These are phyloP conservation scores for Spizella passerina DNA, from an alignment of 2,797 vertebrate genomes.

Conservation along the genomic window DNA sequence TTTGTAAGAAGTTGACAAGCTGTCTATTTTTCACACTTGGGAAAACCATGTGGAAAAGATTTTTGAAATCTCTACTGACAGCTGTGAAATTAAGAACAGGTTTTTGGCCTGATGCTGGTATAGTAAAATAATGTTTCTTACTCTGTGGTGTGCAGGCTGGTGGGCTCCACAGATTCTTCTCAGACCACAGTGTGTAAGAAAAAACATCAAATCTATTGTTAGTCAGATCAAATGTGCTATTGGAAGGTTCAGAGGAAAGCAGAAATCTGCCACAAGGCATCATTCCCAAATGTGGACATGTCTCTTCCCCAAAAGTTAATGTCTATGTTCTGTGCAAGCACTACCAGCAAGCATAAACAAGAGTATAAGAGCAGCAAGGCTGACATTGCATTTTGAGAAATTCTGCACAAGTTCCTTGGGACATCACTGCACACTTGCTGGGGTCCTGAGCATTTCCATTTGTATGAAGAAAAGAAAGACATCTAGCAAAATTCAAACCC, in stretches of 20 bases:
- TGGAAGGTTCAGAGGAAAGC: neutral
- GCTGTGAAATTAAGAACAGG: neutral
- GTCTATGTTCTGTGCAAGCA: neutral
- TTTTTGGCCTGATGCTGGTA: neutral
- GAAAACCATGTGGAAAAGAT: neutral
- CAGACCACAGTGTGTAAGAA: neutral
- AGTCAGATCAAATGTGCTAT: neutral
- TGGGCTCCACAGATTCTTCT: neutral
- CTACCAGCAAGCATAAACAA: fast-evolving
- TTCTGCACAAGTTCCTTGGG: neutral
- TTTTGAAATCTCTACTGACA: neutral
- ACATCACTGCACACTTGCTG: neutral
- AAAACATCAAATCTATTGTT: neutral
- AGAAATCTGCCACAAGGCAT: neutral
- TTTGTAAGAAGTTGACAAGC: neutral
- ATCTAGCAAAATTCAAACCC: neutral
- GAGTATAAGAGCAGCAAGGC: neutral
- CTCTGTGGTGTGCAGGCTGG: neutral
- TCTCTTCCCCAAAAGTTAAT: neutral
- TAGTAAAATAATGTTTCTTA: neutral
- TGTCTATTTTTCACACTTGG: neutral
- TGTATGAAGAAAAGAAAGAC: neutral
- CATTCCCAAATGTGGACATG: neutral
- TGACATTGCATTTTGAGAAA: neutral
- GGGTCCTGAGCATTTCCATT: neutral